phyloP scores from a whole-genome alignment of 2,113 vertebrate species.

The Lipotes vexillifer region DNA sequence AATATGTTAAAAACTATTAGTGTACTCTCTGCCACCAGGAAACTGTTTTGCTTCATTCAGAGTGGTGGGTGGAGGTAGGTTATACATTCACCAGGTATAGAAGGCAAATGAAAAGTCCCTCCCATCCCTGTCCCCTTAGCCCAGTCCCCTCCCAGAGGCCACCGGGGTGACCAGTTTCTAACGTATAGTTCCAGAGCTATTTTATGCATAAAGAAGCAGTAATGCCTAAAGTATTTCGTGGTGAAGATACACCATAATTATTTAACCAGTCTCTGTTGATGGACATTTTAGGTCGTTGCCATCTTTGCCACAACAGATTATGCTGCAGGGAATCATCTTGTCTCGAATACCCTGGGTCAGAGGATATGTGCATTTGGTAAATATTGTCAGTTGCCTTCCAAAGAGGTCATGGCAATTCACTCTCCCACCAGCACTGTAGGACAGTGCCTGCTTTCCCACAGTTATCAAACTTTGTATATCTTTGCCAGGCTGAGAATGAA shows the following conservation, averaged over 20 bases:
- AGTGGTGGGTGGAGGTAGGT: neutral
- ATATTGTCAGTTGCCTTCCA: neutral
- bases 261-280: neutral
- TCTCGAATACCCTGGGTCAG: neutral
- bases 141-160: neutral
- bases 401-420: neutral
- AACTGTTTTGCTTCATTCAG: neutral
- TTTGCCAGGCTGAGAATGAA: neutral
- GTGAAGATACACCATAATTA: neutral
- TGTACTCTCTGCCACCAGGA: neutral
- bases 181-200: neutral
- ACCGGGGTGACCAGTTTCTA: neutral
- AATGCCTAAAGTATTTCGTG: neutral
- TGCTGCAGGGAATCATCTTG: neutral
- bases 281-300: neutral
- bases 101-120: neutral
- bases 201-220: neutral
- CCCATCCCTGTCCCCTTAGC: neutral
- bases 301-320: neutral
- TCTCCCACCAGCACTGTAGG: neutral
- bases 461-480: neutral
- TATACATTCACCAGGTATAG: neutral
- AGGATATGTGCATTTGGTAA: neutral
- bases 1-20: conserved; percentile 72
- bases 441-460: neutral